phyloP scores from a whole-genome alignment of 2,113 vertebrate species.

The Beaufortia kweichowensis region DNA sequence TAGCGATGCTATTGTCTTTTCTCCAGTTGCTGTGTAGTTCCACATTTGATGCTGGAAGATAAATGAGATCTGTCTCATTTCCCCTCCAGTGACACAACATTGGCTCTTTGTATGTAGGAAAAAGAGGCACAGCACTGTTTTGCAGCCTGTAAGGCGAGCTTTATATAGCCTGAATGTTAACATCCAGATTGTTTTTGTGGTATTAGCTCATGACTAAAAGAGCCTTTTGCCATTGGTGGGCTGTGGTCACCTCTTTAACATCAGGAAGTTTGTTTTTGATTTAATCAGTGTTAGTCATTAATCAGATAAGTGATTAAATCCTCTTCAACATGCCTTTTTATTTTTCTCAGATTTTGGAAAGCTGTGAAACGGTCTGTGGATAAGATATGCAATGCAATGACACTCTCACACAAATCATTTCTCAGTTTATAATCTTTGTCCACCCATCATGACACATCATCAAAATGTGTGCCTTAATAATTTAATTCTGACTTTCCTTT shows the following conservation, averaged over 20 bases:
- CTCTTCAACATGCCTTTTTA: not conserved
- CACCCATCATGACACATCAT: constrained; percentile 2
- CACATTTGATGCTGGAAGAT: constrained; percentile 13
- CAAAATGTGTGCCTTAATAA: constrained; percentile 44
- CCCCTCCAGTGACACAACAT: not conserved
- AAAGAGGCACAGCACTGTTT: constrained; percentile 5
- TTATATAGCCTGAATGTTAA: constrained; percentile 18
- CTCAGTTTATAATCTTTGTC: not conserved
- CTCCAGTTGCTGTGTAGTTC: constrained; percentile 20
- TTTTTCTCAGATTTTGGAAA: not conserved
- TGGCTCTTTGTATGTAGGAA: not conserved
- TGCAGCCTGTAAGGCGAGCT: not conserved
- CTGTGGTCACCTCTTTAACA: not conserved
- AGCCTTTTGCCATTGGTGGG: not conserved
- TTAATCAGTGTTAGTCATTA: not conserved
- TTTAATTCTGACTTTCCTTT: constrained; percentile 48
- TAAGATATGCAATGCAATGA: not conserved
- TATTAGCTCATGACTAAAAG: not conserved
- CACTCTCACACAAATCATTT: constrained; percentile 1
- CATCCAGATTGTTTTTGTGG: constrained; percentile 12
- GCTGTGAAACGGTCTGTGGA: not conserved
- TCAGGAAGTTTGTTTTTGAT: not conserved
- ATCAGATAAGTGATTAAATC: not conserved
- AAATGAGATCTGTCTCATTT: constrained; percentile 33
- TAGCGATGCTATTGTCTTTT: not conserved